Evolutionary conservation across 2,113 vertebrate species (phyloP), one percentile per base, ranked within the genome.

Genomic region (Bufo bufo): DNA sequence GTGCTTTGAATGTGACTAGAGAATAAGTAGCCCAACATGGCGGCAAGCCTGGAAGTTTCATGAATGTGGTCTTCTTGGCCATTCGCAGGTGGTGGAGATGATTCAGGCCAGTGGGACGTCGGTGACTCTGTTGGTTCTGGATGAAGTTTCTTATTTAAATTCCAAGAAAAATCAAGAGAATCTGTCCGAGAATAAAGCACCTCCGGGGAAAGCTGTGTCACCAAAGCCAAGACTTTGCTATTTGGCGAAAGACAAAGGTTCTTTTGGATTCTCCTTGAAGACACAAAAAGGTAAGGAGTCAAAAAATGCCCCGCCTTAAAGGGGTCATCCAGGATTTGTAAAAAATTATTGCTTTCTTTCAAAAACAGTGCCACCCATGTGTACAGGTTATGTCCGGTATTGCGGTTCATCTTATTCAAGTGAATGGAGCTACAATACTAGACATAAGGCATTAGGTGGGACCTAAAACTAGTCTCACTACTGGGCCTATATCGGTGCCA

Each of bases 191-290:
- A 79, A 43, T 49, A 72, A 63, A 12, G 16, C 71, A 50, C 77
- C 85, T 54, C 4, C 75, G 43, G 52, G 23, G 0, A 16, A 69
- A 69, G 11, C 89, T 85, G 12, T n/a, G 74, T 4, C 5, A 58
- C 93, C 86, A 12, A 96, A 95, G 87, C 96, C 96, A 0, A 94
- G 95, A 88, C 94, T 99, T 82, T 99, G 97, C 94, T 98, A 96
- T 90, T 87, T 99, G 82, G 93, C 94, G 19, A 99, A 95, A 90
- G 93, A 95, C 69, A 93, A 90, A 20, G 90, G 88, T 10, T 92
- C 94, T 47, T 99, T 93, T 0, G 97, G 96, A 83, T 99, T 99
- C 92, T 98, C 97, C 49, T 85, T 99, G 65, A 96, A 95, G 92
- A 95, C 95, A 8, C 91, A 90, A 74, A 93, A 91, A 94, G 95